Evolutionary conservation across 2,888 invertebrate genomes (phyloP), one percentile per base, ranked within the genome.

Genomic region (Diploptera punctata): DNA sequence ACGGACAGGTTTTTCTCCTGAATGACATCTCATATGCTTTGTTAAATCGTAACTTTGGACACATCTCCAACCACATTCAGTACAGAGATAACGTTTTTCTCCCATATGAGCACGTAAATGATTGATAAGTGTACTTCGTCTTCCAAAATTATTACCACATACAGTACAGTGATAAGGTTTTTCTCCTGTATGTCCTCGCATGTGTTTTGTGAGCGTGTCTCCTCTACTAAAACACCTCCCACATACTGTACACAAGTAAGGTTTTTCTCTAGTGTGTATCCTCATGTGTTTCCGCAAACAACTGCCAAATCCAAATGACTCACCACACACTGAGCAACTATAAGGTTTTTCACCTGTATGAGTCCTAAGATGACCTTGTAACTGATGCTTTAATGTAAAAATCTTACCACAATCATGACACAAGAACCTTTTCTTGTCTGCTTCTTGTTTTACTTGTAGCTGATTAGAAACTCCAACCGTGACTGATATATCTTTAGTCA

Each of bases 351-450:
- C 65, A 26, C 65, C 65, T 18, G 65, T 65, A 26, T 65, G 65
- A 47, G 65, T 65, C n/a, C 65, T 43, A 3, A 65, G 38, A n/a
- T 65, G 65, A 24, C 65, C 65, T 9, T 65, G 65, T 33, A 65
- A 33, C 18, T 65, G 65, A 65, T 65, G 65, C n/a, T 65, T 65
- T 1, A 65, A 13, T 13, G 44, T 65, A 38, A 65, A 65, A 1
- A 65, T 47, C 19, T 65, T 65, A 16, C 65, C 65, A 65, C 65
- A 65, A n/a, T 65, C 65, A 47, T 65, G 65, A 65, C 65, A 65
- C 7, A 65, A 18, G 26, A 65, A 65, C 18, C 65, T 43, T 33
- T 54, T 54, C 4, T 19, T 19, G 5, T 33, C 33, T 10, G 33
- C 33, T 33, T 33, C 10, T 33, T n/a, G n/a, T n/a, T n/a, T n/a